Percentiles rank a stretch among this genome's conserved stretches.
phyloP scores from a whole-genome alignment of 2,888 invertebrate species.

The Tolmerus cingulatus region DNA sequence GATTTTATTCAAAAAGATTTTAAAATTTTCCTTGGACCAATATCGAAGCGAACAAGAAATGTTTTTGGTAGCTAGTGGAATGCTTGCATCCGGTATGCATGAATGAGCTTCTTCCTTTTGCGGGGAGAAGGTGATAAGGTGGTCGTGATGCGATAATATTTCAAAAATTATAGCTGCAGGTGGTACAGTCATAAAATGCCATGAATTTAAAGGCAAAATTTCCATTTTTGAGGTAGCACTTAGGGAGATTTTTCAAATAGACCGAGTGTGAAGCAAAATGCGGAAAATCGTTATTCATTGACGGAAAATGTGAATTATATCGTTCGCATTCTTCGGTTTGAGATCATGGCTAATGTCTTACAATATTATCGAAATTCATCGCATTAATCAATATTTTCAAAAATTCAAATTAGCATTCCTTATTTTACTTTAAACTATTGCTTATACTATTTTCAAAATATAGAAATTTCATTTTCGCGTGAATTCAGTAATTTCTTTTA shows the following conservation, averaged over 20 bases:
- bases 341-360: neutral
- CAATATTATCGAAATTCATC: neutral
- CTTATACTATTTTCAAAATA: no score
- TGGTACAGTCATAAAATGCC: constrained; percentile 29
- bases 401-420: no score
- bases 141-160: neutral
- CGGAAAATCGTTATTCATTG: neutral
- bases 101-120: neutral
- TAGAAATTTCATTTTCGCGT: no score
- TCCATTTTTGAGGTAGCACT: constrained; percentile 20
- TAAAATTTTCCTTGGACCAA: neutral
- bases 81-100: neutral
- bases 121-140: neutral
- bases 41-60: neutral
- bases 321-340: neutral
- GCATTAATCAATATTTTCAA: neutral
- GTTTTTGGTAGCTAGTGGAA: neutral
- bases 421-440: no score
- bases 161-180: constrained; percentile 32
- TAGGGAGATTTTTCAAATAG: neutral
- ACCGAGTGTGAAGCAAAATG: neutral
- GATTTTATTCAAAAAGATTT: constrained; percentile 31
- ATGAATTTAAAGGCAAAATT: constrained; percentile 16
- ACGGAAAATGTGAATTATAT: neutral
- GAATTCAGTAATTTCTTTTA: no score